Base-by-base conservation (phyloP, 2,113 vertebrate genomes). In the Passerina amoena region DNA sequence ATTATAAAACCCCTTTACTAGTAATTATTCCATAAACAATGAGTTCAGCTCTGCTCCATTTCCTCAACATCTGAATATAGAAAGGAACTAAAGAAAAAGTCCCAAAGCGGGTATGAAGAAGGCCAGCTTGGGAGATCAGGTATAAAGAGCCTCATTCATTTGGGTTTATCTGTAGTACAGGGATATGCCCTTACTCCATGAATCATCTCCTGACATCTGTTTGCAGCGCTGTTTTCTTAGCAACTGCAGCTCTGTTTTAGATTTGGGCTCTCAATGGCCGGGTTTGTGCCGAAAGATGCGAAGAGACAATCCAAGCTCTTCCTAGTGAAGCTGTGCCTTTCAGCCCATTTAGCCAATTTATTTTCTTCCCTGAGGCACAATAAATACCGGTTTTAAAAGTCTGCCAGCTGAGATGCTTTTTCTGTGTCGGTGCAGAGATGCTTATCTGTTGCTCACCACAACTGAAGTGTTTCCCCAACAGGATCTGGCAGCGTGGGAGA, bases 201-300 rank as follows among this genome's bases (percentile, higher is more conserved):
- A 98, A 95, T 98, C 97, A 97, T 95, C 80, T 38, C 64, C 68
- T 92, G 81, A 92, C 90, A 94, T 96, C 57, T 69, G 88, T 95
- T 95, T 96, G 94, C 87, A 69, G 17, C 11, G 11, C 83, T 96
- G 95, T 97, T 98, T 98, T 97, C 97, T 96, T 97, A 97, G 97
- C 97, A 98, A 97, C 97, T 91, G 87, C 0, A 0, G 53, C 84
- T 96, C 82, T 90, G 44, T 90, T 97, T 95, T 95, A 96, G 97
- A 87, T 97, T 70, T 76, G 91, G 85, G 54, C 83, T 96, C 89
- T 96, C 81, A 94, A 85, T 94, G 90, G 77, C 61, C 0, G 82
- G 33, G 77, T 96, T 95, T 97, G 90, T 97, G 40, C 4, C 0
- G 60, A 78, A 80, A 86, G 84, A 70, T 73, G 92, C 18, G 5